These are phyloP conservation scores for Hippocampus comes DNA, from an alignment of 2,113 vertebrate genomes.

Conservation along the genomic window DNA sequence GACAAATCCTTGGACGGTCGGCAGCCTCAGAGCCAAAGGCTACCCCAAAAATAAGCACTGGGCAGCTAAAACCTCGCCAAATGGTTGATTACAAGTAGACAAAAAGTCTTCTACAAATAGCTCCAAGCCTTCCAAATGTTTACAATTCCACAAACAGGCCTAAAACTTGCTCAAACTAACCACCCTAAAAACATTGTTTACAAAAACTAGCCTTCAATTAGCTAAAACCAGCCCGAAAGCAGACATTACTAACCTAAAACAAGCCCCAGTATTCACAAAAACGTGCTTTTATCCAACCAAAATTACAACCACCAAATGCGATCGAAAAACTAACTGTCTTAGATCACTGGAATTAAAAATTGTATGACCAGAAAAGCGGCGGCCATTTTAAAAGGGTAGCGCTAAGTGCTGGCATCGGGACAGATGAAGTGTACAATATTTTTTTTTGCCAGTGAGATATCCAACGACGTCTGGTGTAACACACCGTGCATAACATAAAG, in stretches of 20 bases:
- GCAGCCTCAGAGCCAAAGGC: neutral
- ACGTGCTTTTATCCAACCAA: neutral
- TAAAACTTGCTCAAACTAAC: neutral
- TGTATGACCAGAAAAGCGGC: slow-evolving; percentile 56
- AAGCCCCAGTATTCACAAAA: neutral
- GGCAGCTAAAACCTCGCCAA: neutral
- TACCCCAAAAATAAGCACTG: neutral
- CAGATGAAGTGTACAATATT: slow-evolving; percentile 8
- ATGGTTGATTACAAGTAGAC: neutral
- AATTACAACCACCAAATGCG: neutral
- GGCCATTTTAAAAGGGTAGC: slow-evolving; percentile 22
- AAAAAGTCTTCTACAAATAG: neutral
- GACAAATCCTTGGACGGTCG: neutral
- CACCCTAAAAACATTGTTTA: neutral
- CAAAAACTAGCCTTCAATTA: neutral
- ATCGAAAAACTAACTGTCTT: slow-evolving; percentile 8
- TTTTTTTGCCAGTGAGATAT: slow-evolving; percentile 29
- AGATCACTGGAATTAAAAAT: slow-evolving; percentile 47
- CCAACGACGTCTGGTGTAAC: slow-evolving; percentile 10
- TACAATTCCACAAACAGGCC: neutral
- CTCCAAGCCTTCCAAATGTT: neutral
- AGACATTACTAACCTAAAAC: slow-evolving; percentile 1
- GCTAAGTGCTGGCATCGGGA: slow-evolving; percentile 21
- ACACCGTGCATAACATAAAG: slow-evolving; percentile 6
- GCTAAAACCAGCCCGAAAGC: neutral